Conservation (phyloP, 2,888 invertebrate species). For the Amiota mariae region DNA sequence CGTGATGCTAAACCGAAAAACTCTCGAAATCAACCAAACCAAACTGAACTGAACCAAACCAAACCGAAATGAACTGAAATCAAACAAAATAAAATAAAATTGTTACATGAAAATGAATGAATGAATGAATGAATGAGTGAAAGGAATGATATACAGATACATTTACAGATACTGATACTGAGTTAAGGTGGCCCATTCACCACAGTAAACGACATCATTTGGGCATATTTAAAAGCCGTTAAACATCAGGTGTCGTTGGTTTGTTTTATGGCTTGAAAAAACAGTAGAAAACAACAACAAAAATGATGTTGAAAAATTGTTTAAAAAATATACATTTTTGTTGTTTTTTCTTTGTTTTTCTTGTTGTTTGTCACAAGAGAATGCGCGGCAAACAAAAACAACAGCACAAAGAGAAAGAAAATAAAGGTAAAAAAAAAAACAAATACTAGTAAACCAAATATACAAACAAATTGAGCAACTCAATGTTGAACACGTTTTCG, state of each 20-base stretch:
- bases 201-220: constrained; percentile 23
- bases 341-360: no score
- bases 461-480: no score
- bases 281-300: not conserved
- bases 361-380: no score
- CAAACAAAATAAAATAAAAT: constrained; percentile 9
- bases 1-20: constrained; percentile 34
- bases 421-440: no score
- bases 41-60: constrained; percentile 39
- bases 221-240: constrained; percentile 28
- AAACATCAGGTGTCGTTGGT: constrained; percentile 27
- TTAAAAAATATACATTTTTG: no score
- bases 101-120: not conserved
- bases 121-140: not conserved
- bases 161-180: constrained; percentile 28
- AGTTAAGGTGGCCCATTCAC: constrained; percentile 35
- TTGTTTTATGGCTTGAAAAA: not conserved
- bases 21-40: constrained; percentile 40
- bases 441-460: no score
- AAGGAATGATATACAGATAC: constrained; percentile 28
- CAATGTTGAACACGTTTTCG: no score
- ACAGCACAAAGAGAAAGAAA: no score
- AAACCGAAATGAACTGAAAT: no score
- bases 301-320: not conserved
- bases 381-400: no score